Evolutionary conservation across 2,888 invertebrate species (phyloP).

Genomic region (Ectemnius lituratus): DNA sequence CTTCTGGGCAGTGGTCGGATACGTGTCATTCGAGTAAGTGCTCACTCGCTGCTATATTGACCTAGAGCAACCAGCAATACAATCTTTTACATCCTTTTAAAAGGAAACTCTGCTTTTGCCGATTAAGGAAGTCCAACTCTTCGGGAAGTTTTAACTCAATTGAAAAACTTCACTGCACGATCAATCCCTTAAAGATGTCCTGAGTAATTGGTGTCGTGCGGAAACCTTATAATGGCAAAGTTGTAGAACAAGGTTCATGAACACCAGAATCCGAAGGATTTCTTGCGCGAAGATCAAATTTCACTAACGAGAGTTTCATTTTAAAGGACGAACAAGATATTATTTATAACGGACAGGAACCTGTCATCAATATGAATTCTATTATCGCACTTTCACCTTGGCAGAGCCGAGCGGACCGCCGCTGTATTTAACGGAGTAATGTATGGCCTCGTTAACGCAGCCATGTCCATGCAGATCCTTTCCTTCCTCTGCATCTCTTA

Average conservation of each 20-base stretch:
- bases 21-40: conserved; percentile 56
- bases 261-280: background rate
- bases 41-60: background rate
- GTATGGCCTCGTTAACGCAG: conserved; percentile 52
- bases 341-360: background rate
- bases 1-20: conserved; percentile 56
- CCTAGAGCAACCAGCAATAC: background rate
- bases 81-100: too few species aligned
- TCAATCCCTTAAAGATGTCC: background rate
- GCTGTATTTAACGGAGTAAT: conserved; percentile 49
- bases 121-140: background rate
- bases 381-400: background rate
- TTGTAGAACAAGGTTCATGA: background rate
- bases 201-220: background rate
- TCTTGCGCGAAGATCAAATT: background rate
- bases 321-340: background rate
- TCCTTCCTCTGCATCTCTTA: conserved; percentile 52
- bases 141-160: background rate
- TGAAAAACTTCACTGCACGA: background rate
- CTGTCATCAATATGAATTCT: background rate
- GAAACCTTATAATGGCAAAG: background rate
- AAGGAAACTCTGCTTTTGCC: too few species aligned
- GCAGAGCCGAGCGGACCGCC: conserved; percentile 49
- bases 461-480: conserved; percentile 58
- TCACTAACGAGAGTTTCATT: too few species aligned